phyloP scores from a whole-genome alignment of 2,797 vertebrate species.

The Liasis olivaceus region DNA sequence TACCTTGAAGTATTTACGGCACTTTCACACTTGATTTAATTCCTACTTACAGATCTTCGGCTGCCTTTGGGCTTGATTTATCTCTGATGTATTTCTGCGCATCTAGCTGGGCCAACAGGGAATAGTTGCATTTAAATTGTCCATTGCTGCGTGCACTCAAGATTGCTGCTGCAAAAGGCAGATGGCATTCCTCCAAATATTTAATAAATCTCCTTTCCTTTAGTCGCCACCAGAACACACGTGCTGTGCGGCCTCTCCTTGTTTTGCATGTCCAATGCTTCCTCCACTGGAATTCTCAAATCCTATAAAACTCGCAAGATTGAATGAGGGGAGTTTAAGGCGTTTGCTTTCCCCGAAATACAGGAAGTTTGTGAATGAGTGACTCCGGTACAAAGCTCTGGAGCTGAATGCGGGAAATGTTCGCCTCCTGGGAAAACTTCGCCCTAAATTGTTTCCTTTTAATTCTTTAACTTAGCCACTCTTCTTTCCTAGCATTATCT shows the following conservation, averaged over 20 bases:
- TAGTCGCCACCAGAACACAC: neutral
- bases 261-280: neutral
- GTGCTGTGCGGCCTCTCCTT: neutral
- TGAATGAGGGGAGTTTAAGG: neutral
- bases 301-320: neutral
- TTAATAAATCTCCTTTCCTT: conserved; percentile 31
- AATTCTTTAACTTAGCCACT: too few species aligned
- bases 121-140: conserved; percentile 21
- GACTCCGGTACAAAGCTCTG: neutral
- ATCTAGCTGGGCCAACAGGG: neutral
- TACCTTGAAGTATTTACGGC: neutral
- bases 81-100: conserved; percentile 16
- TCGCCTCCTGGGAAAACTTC: neutral
- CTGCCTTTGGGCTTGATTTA: conserved; percentile 16
- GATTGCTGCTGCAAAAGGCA: conserved; percentile 13
- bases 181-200: conserved; percentile 10
- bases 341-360: neutral
- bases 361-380: neutral
- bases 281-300: neutral
- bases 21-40: conserved; percentile 10
- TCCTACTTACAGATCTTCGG: conserved; percentile 10
- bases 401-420: neutral
- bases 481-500: too few species aligned
- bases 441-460: neutral
- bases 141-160: neutral